Conservation (phyloP, 2,797 vertebrate genomes). For the Pipistrellus pygmaeus region DNA sequence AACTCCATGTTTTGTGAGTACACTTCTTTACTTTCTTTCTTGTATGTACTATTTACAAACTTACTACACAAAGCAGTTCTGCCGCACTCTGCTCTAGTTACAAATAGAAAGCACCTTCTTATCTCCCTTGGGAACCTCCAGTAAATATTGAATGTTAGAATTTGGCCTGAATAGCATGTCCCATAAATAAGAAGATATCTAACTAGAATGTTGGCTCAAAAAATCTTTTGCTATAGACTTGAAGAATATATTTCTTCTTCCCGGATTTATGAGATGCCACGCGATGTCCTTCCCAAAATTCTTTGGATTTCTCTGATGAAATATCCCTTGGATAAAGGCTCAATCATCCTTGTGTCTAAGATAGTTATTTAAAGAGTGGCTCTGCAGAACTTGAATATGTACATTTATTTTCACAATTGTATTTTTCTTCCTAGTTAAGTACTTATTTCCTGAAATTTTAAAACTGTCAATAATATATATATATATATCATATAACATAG, state of each 20-base stretch:
- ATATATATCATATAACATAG: neutral
- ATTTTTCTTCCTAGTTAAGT: conserved; percentile 9
- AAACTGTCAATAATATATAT: neutral
- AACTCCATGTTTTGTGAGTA: neutral
- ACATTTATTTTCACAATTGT: conserved; percentile 27
- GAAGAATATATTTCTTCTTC: conserved; percentile 46
- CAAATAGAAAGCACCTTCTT: conserved; percentile 18
- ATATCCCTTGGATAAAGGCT: neutral
- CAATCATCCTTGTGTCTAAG: neutral
- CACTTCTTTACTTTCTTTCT: neutral
- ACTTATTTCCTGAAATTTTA: neutral
- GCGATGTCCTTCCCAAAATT: neutral
- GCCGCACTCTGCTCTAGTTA: conserved; percentile 3
- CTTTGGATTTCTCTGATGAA: conserved; percentile 6
- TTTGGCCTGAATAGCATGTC: neutral
- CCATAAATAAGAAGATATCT: conserved; percentile 53
- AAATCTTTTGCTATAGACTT: neutral
- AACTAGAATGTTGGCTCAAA: conserved; percentile 65
- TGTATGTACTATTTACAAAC: conserved; percentile 1
- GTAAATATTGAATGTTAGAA: conserved; percentile 19
- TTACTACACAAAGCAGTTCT: conserved; percentile 26
- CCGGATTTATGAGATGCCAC: neutral
- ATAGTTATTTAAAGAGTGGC: neutral
- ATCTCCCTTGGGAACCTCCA: neutral
- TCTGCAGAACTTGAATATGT: neutral